Conservation (phyloP, 2,888 invertebrate species). For the Lasioglossum oenotherae region DNA sequence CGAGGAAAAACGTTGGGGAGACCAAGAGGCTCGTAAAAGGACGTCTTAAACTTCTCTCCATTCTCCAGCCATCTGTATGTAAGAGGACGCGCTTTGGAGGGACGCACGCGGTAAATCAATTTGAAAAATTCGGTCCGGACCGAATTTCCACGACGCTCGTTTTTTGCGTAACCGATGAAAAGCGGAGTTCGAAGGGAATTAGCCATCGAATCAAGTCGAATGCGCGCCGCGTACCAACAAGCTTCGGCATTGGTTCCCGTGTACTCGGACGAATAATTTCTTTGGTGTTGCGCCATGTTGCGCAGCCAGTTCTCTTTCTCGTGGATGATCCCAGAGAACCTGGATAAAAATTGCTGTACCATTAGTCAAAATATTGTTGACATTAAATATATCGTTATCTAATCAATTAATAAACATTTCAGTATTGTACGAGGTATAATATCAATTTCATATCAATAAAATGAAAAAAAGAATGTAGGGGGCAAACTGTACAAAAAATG, state of each 20-base stretch:
- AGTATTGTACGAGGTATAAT: too few relatives aligned
- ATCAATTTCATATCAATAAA: too few relatives aligned
- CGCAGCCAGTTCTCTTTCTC: conserved; percentile 22
- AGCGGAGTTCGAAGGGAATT: background rate
- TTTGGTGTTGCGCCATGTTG: conserved; percentile 39
- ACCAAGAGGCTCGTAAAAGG: background rate
- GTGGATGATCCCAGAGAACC: background rate
- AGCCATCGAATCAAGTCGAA: conserved; percentile 3
- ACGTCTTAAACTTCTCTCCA: background rate
- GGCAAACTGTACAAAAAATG: too few relatives aligned
- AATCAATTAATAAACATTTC: too few relatives aligned
- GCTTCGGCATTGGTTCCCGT: background rate
- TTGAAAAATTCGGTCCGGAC: background rate
- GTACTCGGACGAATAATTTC: conserved; percentile 8
- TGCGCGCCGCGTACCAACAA: background rate
- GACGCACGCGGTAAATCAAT: conserved; percentile 7
- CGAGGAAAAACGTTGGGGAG: background rate
- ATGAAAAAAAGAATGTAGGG: too few relatives aligned
- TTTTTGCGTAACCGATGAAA: background rate
- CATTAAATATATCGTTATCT: too few relatives aligned
- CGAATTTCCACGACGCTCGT: background rate
- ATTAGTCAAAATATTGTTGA: too few relatives aligned
- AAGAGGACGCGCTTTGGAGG: background rate
- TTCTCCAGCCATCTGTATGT: background rate
- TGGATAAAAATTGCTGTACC: too few relatives aligned